Evolutionary conservation across 35 echinoderm and acorn worm genomes (phyloP).

Genomic region (Apostichopus parvimensis): DNA sequence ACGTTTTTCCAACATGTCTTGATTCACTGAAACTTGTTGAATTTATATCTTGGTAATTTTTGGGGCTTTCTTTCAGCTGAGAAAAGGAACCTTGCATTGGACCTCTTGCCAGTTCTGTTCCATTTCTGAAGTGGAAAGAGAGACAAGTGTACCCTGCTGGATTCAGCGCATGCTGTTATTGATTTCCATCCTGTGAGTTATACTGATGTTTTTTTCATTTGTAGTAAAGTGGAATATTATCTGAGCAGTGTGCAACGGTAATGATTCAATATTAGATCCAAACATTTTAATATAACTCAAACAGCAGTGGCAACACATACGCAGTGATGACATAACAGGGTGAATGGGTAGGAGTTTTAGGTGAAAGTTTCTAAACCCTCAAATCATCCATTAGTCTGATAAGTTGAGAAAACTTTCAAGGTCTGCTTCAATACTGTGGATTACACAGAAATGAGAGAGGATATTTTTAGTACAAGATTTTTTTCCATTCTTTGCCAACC

Average conservation of each 20-base stretch:
- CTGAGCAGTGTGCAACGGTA: background rate
- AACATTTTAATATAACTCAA: no score
- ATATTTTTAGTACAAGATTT: no score
- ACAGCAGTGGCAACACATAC: no score
- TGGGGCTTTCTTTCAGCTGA: background rate
- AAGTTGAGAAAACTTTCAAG: no score
- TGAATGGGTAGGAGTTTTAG: no score
- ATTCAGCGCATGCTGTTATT: background rate
- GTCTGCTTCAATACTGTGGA: no score
- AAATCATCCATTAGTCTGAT: no score
- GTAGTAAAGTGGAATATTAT: background rate
- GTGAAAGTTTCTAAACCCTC: no score
- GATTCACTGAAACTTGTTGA: background rate
- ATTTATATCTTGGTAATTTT: background rate
- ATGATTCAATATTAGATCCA: background rate
- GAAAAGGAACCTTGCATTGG: background rate
- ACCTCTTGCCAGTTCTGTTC: conserved; percentile 23
- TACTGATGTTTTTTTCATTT: background rate
- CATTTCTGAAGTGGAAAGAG: conserved; percentile 24
- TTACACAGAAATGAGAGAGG: no score
- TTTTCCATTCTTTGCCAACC: no score
- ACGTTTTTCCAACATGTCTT: background rate
- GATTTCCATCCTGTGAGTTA: conserved; percentile 16
- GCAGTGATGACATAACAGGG: no score
- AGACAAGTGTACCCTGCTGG: conserved; percentile 17